A percentile compares a stretch with the other conserved stretches of the same genome.
Conservation (phyloP, 2,888 invertebrate genomes). For the Heliconius erato region DNA sequence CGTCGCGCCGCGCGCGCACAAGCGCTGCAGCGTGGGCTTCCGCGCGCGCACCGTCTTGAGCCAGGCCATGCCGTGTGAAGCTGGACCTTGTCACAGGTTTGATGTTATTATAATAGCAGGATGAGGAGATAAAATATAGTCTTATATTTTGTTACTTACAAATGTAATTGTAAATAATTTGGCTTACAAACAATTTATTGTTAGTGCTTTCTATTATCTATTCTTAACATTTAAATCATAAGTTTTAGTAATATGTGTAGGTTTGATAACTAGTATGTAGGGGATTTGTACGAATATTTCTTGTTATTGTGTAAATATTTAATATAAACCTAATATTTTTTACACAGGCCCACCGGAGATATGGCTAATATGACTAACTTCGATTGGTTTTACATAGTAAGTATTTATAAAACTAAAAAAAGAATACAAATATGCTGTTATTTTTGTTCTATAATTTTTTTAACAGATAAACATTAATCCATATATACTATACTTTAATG, state of each 20-base stretch:
- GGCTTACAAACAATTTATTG: background rate
- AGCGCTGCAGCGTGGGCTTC: constrained; percentile 86
- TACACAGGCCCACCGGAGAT: constrained; percentile 70
- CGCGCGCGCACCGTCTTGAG: constrained; percentile 72
- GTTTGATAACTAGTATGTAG: too few relatives aligned
- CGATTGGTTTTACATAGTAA: constrained; percentile 79
- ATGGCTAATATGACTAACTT: constrained; percentile 70
- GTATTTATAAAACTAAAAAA: constrained; percentile 49
- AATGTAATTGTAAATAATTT: background rate
- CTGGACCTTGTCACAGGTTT: constrained; percentile 75
- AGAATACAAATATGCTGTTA: background rate
- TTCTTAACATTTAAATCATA: background rate
- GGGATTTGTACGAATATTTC: background rate
- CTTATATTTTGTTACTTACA: background rate
- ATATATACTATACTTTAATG: background rate
- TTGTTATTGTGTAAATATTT: background rate
- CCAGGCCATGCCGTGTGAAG: constrained; percentile 80
- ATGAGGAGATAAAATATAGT: background rate
- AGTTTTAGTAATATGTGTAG: too few relatives aligned
- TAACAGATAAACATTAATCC: too few relatives aligned
- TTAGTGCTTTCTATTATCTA: background rate
- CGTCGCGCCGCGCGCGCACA: constrained; percentile 86
- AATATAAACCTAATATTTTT: constrained; percentile 45
- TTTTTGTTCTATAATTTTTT: background rate
- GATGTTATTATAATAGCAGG: constrained; percentile 38